A percentile compares a stretch with the other conserved stretches of the same genome.
Evolutionary conservation across 2,113 vertebrate genomes (phyloP).

Genomic region (Hassar affinis): DNA sequence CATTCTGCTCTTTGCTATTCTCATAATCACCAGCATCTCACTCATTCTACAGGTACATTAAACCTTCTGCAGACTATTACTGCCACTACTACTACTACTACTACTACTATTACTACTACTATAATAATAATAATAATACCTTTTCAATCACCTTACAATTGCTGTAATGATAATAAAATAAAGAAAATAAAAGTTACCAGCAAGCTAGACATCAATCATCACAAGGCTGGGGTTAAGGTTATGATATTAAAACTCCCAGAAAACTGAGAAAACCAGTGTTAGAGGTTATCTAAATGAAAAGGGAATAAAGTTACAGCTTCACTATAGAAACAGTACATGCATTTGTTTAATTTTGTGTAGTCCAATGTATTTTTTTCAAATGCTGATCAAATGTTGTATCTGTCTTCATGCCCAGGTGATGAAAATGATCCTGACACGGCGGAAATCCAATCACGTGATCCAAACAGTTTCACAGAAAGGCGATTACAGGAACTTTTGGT

Average conservation of each 20-base stretch:
- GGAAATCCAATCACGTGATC: not conserved
- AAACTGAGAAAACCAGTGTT: not conserved
- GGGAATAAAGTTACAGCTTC: not conserved
- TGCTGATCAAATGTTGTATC: constrained; percentile 15
- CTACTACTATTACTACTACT: not conserved
- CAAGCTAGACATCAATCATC: not conserved
- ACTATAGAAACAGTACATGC: not conserved
- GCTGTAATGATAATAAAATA: not conserved
- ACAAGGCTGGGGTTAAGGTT: not conserved
- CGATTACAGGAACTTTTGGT: constrained; percentile 43
- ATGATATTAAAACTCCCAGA: not conserved
- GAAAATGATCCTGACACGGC: constrained; percentile 27
- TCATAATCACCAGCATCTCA: constrained; percentile 42
- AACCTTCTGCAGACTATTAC: not conserved
- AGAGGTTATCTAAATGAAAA: not conserved
- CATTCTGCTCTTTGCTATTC: constrained; percentile 41
- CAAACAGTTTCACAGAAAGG: constrained; percentile 44
- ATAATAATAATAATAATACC: not conserved
- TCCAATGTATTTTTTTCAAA: not conserved
- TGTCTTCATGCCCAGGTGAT: constrained; percentile 39
- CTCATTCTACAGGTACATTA: constrained; percentile 46
- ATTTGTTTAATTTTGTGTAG: not conserved
- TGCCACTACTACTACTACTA: not conserved
- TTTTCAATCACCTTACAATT: not conserved
- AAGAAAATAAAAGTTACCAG: not conserved